Percentiles rank a stretch among this genome's conserved stretches.
Conservation (phyloP, 2,888 invertebrate genomes). For the Quadroppia sp. region DNA sequence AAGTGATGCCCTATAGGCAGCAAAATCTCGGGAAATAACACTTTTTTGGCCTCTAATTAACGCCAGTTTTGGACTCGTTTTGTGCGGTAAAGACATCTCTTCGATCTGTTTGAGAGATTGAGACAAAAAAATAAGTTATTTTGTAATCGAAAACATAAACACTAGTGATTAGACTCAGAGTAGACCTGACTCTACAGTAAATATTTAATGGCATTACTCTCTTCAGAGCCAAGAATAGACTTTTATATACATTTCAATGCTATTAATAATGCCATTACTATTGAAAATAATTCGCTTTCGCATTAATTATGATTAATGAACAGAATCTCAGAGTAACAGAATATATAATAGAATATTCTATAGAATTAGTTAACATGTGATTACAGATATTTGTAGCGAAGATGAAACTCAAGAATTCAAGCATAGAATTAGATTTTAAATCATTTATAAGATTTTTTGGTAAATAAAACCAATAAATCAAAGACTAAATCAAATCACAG, state of each 20-base stretch:
- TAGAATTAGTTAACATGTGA: background rate
- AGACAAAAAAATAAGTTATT: background rate
- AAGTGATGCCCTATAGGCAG: conserved; percentile 46
- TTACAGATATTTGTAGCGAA: background rate
- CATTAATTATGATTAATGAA: conserved; percentile 26
- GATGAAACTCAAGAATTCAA: background rate
- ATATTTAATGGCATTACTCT: background rate
- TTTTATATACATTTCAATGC: background rate
- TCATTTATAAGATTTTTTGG: too few species aligned
- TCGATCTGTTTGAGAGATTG: conserved; percentile 42
- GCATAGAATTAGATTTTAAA: too few species aligned
- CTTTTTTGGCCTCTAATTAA: conserved; percentile 47
- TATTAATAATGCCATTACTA: background rate
- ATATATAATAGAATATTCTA: background rate
- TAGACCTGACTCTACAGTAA: background rate
- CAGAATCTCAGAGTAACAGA: background rate
- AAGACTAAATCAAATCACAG: too few species aligned
- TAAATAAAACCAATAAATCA: too few species aligned
- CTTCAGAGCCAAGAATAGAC: background rate
- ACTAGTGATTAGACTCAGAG: background rate
- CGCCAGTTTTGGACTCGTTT: conserved; percentile 43
- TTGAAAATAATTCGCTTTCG: background rate
- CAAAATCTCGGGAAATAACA: conserved; percentile 47
- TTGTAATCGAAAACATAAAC: background rate
- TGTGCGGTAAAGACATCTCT: conserved; percentile 41